These are phyloP conservation scores for Hydrolagus affinis DNA, from an alignment of 2,113 vertebrate genomes.

Conservation along the genomic window DNA sequence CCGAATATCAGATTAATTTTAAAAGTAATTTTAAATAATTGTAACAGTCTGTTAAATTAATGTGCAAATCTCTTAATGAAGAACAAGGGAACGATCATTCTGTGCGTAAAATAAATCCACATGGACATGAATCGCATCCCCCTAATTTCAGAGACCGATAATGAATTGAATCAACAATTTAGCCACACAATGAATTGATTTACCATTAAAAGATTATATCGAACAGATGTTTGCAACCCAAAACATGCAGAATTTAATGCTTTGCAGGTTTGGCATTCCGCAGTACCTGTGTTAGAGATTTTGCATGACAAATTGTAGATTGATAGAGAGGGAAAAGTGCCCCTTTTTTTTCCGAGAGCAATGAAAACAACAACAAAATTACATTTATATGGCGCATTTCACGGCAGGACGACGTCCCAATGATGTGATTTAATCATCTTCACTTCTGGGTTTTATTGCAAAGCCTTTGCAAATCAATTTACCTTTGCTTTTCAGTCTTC, in stretches of 20 bases:
- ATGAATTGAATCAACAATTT: not conserved
- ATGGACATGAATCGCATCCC: not conserved
- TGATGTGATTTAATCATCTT: not conserved
- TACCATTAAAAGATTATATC: not conserved
- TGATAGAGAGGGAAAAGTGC: not conserved
- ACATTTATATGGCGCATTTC: too few relatives aligned
- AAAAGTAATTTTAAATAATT: too few relatives aligned
- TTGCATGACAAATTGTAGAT: not conserved
- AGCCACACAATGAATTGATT: not conserved
- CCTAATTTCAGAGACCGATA: not conserved
- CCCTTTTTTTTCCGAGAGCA: too few relatives aligned
- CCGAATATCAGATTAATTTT: too few relatives aligned
- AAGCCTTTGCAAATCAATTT: too few relatives aligned
- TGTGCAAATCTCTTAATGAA: too few relatives aligned
- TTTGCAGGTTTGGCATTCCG: not conserved
- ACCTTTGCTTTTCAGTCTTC: too few relatives aligned
- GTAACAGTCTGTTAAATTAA: too few relatives aligned
- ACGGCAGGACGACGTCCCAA: too few relatives aligned
- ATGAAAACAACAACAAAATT: too few relatives aligned
- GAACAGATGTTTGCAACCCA: not conserved
- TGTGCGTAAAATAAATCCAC: not conserved
- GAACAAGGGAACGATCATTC: too few relatives aligned
- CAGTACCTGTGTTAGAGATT: not conserved
- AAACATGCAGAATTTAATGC: not conserved
- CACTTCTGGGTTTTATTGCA: not conserved